These are phyloP conservation scores for Homarus gammarus DNA, from an alignment of 2,888 invertebrate genomes.

Conservation along the genomic window DNA sequence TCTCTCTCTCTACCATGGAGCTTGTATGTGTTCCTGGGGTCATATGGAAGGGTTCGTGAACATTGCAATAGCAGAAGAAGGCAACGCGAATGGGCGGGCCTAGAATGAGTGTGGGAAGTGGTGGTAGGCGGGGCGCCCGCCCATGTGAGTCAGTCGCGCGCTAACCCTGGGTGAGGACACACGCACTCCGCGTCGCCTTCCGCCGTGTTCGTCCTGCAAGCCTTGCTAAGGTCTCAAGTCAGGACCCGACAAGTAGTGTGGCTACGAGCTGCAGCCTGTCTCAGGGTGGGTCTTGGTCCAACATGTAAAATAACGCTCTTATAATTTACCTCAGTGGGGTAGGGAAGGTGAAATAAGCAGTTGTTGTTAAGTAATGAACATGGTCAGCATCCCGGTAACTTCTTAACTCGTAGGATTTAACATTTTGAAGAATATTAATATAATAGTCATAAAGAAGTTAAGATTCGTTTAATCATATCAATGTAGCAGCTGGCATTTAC, in stretches of 20 bases:
- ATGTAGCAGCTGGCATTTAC: too few relatives aligned
- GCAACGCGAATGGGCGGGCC: constrained; percentile 50
- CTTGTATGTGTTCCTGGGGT: background rate
- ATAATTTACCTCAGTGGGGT: background rate
- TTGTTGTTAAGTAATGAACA: too few relatives aligned
- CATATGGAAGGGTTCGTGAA: background rate
- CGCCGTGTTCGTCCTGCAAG: background rate
- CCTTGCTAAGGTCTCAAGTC: background rate
- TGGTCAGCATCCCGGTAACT: too few relatives aligned
- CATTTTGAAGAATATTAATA: too few relatives aligned
- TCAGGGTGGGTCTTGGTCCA: constrained; percentile 17
- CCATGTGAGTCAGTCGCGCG: constrained; percentile 40
- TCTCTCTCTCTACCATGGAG: background rate
- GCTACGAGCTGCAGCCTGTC: constrained; percentile 5
- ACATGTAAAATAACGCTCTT: background rate
- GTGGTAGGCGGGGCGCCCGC: constrained; percentile 48
- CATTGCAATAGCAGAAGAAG: constrained; percentile 22
- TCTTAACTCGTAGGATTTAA: too few relatives aligned
- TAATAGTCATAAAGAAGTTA: too few relatives aligned
- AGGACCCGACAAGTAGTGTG: background rate
- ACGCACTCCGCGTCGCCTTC: constrained; percentile 36
- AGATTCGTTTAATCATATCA: too few relatives aligned
- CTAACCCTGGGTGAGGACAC: constrained; percentile 39
- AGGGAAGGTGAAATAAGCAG: background rate
- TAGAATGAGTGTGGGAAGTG: background rate